These are phyloP conservation scores for Poecile montanus DNA, from an alignment of 2,797 vertebrate species.

Conservation along the genomic window DNA sequence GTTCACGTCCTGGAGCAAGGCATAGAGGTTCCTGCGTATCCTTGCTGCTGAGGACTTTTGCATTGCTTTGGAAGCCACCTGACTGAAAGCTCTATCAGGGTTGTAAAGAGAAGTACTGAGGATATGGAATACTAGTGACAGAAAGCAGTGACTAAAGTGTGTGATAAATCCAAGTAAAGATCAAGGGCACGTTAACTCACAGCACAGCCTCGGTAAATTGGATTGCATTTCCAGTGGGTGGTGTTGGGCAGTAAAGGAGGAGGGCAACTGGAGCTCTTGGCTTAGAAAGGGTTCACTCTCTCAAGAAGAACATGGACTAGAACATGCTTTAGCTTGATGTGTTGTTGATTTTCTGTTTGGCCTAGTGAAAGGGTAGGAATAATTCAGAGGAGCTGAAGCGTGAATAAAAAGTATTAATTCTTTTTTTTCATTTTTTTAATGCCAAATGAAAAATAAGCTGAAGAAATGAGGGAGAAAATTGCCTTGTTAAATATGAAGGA, in stretches of 20 bases:
- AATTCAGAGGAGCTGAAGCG: not conserved
- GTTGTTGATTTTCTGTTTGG: not conserved
- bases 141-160: not conserved
- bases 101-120: not conserved
- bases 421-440: not conserved
- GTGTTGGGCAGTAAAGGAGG: not conserved
- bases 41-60: not conserved
- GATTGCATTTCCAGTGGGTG: not conserved
- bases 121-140: not conserved
- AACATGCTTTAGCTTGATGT: not conserved
- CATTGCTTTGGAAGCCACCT: not conserved
- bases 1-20: not conserved
- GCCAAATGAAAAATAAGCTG: not conserved
- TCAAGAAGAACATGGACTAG: not conserved
- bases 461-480: not conserved
- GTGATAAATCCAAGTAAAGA: not conserved
- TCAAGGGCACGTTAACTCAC: not conserved
- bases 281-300: not conserved
- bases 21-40: not conserved
- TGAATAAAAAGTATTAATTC: not conserved
- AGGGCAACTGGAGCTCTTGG: not conserved
- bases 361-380: not conserved
- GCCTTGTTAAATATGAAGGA: not conserved
- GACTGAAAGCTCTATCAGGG: not conserved
- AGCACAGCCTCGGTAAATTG: not conserved